These are phyloP conservation scores for Mellilla xanthometata DNA, from an alignment of 2,888 invertebrate genomes.

Conservation along the genomic window DNA sequence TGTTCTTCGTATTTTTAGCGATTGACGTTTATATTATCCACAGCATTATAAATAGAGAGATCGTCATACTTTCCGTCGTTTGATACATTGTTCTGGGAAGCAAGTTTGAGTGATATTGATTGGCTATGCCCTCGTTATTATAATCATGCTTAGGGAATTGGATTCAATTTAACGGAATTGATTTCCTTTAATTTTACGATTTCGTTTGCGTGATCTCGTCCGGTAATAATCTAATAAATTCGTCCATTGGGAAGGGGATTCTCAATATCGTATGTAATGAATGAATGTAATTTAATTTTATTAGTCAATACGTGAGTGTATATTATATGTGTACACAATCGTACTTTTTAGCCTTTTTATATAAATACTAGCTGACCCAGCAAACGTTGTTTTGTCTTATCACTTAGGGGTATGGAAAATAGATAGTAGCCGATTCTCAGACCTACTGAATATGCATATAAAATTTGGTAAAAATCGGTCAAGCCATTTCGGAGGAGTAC, in stretches of 20 bases:
- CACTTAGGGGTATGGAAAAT: no score
- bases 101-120: slow-evolving; percentile 29
- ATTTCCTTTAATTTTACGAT: slow-evolving; percentile 78
- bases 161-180: slow-evolving; percentile 73
- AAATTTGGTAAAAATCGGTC: no score
- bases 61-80: slow-evolving; percentile 9
- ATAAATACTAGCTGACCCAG: no score
- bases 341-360: no score
- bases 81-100: slow-evolving; percentile 23
- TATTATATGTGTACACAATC: no score
- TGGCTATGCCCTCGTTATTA: slow-evolving; percentile 36
- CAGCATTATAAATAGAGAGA: slow-evolving; percentile 30
- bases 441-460: no score
- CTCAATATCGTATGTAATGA: slow-evolving; percentile 47
- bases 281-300: slow-evolving; percentile 67
- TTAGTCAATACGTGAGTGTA: slow-evolving; percentile 45
- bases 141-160: slow-evolving; percentile 62
- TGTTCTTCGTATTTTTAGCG: slow-evolving; percentile 46
- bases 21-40: slow-evolving; percentile 51
- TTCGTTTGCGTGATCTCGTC: slow-evolving; percentile 79
- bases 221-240: slow-evolving; percentile 78
- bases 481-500: no score
- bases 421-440: no score
- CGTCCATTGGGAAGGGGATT: slow-evolving; percentile 70
- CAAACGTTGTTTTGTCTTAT: no score